Base-by-base conservation (phyloP, 2,888 invertebrate species). In the Nymphalis c-album region DNA sequence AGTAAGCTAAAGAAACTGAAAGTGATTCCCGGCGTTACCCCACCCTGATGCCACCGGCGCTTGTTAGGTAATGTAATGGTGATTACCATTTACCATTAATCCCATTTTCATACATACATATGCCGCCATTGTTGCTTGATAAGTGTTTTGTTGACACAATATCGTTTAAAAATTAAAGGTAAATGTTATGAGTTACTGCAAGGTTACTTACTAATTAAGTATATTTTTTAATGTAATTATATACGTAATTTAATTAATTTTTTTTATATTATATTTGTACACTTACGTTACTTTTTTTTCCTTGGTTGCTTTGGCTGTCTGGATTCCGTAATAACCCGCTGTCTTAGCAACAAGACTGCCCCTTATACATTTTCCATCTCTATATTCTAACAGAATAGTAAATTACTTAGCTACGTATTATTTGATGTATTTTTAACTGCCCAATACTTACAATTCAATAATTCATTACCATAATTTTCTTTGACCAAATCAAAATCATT, bases 1-100 rank as follows among this genome's bases (percentile, higher is more conserved):
- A 82, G 78, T 76, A 78, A 78, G 79, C 80, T 76, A 77, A 77
- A 77, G 88, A 91, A 91, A 91, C 91, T 91, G 91, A 91, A 90
- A 91, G 91, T 90, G 83, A 78, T 78, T 75, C 76, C 77, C 77
- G 67, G 64, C 71, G 67, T 72, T 72, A 77, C 80, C 82, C 83
- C 82, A 78, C 83, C 80, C 75, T 77, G 78, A 79, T 74, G 77
- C 77, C 74, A 74, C 74, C 69, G 57, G 31, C 53, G 53, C 48
- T 48, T 40, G 75, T 87, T 86, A 85, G 80, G 83, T 84, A 85
- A 87, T 78, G 83, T 84, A 85, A 87, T 78, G 74, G 75, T 77
- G 75, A 82, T 85, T 84, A 82, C 77, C 82, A 83, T 84, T 85
- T 84, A 82, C 77, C 82, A 83, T 84, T 81, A 86, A 83, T 83